A percentile compares a stretch with the other conserved stretches of the same genome.
phyloP scores from a whole-genome alignment of 2,113 vertebrate species.

The Ceyx cyanopectus region DNA sequence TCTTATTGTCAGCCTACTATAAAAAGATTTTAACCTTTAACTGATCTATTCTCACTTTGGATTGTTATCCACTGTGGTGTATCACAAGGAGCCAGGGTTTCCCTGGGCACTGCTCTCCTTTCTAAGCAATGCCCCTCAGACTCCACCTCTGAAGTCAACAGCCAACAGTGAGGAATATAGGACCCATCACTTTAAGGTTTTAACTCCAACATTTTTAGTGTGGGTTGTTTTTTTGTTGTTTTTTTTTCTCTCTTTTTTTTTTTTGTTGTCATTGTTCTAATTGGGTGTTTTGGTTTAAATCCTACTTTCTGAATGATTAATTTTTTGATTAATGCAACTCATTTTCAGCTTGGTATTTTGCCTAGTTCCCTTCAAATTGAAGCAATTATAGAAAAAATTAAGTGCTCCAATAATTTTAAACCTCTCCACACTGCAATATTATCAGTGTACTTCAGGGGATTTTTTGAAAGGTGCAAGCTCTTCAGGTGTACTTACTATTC shows the following conservation, averaged over 20 bases:
- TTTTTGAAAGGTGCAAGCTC: constrained; percentile 60
- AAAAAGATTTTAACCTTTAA: constrained; percentile 32
- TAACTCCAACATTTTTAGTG: not conserved
- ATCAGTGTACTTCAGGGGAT: constrained; percentile 22
- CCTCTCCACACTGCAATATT: constrained; percentile 45
- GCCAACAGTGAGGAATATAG: not conserved
- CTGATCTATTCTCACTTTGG: not conserved
- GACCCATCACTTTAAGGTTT: constrained; percentile 12
- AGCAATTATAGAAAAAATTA: constrained; percentile 71
- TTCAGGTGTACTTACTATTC: constrained; percentile 58
- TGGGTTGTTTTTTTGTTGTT: no score
- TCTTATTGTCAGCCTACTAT: not conserved
- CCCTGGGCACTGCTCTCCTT: not conserved
- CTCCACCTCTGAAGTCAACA: not conserved
- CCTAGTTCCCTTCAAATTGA: constrained; percentile 69
- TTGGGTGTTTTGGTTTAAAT: constrained; percentile 59
- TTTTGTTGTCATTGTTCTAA: not conserved
- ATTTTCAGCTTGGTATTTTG: constrained; percentile 71
- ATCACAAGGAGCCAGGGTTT: not conserved
- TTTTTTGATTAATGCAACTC: constrained; percentile 62
- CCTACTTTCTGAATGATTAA: constrained; percentile 65
- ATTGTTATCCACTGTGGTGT: not conserved
- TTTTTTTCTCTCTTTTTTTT: not conserved
- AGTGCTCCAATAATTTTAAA: constrained; percentile 69
- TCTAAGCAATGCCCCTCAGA: not conserved